Base-by-base conservation (phyloP, 2,888 invertebrate genomes). In the Drosophila yooni region DNA sequence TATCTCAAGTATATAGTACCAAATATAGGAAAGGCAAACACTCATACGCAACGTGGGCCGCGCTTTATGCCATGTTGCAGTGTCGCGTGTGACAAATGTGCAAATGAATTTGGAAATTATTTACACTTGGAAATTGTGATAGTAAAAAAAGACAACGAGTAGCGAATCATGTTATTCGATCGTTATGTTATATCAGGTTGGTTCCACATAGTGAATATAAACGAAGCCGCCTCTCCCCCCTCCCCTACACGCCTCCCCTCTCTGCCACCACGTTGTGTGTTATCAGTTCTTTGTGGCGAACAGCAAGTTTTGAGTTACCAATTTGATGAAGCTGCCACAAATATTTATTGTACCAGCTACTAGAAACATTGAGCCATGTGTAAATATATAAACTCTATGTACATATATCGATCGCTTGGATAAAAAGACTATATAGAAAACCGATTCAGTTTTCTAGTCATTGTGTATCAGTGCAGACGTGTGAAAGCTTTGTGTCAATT, bases 181-280 rank as follows among this genome's bases (percentile, higher is more conserved):
- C 92, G 92, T 40, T 92, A 91, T 89, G 91, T 89, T 72, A 91
- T 92, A 90, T 90, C 93, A 93, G 93, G 93, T 93, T 88, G 78
- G 88, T 88, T 76, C 63, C 50, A 29, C 21, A 50, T 36, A 51
- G 33, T 67, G 72, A 60, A 56, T 36, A 71, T 52, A 46, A 46
- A 2, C 3, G 15, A 15, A 13, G 21, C 3, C 33, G 36, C 46
- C 18, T 50, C 25, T 40, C 2, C 4, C 5, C 13, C 1, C 13
- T 6, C 2, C 15, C 7, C 15, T 11, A 3, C 21, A 8, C 29
- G 18, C 8, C 2, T n/a, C 29, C 27, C 25, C 8, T 3, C 50
- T 18, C 8, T 7, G 43, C 21, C 0, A 8, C n/a, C 15, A 31
- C 40, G 29, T 57, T n/a, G 11, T 59, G 60, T 63, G 64, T 79